Evolutionary conservation across 2,797 vertebrate genomes (phyloP).

Genomic region (Coranthus polyacanthus): DNA sequence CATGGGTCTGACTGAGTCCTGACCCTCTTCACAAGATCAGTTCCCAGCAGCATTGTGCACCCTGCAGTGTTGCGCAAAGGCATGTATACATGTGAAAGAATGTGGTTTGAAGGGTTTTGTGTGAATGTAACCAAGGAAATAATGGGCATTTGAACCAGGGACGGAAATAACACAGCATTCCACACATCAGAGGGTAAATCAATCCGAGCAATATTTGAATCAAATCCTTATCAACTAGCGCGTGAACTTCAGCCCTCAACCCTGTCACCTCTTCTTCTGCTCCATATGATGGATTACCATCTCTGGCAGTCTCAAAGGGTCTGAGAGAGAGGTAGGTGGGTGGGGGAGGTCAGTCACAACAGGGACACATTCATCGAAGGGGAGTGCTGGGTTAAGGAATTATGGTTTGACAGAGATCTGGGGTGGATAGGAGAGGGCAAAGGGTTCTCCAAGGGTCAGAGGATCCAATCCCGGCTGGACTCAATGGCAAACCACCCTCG

Average conservation of each 20-base stretch:
- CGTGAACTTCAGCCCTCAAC: slow-evolving; percentile 74
- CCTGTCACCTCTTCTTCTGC: slow-evolving; percentile 69
- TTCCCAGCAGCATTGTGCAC: slow-evolving; percentile 33
- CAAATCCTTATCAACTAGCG: slow-evolving; percentile 69
- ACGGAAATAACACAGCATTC: slow-evolving; percentile 67
- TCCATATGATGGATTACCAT: slow-evolving; percentile 83
- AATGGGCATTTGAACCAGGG: slow-evolving; percentile 52
- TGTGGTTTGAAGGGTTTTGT: slow-evolving; percentile 61
- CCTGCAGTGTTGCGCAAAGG: slow-evolving; percentile 38
- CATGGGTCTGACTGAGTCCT: slow-evolving; percentile 43
- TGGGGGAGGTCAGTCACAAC: slow-evolving; percentile 70
- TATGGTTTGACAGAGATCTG: slow-evolving; percentile 75
- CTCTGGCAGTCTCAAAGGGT: slow-evolving; percentile 67
- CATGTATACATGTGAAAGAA: slow-evolving; percentile 40
- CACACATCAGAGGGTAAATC: slow-evolving; percentile 70
- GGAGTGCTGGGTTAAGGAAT: slow-evolving; percentile 75
- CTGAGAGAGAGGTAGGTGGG: slow-evolving; percentile 37
- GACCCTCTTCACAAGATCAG: slow-evolving; percentile 56
- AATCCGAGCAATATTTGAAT: slow-evolving; percentile 77
- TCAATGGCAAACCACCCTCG: slow-evolving; percentile 56
- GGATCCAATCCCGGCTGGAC: slow-evolving; percentile 79
- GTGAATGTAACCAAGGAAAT: slow-evolving; percentile 59
- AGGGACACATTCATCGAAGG: slow-evolving; percentile 69
- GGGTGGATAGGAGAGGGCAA: slow-evolving; percentile 68
- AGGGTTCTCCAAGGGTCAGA: slow-evolving; percentile 82